Base-by-base conservation (phyloP, 1,140 invertebrate species). In the Bombus fervidus region DNA sequence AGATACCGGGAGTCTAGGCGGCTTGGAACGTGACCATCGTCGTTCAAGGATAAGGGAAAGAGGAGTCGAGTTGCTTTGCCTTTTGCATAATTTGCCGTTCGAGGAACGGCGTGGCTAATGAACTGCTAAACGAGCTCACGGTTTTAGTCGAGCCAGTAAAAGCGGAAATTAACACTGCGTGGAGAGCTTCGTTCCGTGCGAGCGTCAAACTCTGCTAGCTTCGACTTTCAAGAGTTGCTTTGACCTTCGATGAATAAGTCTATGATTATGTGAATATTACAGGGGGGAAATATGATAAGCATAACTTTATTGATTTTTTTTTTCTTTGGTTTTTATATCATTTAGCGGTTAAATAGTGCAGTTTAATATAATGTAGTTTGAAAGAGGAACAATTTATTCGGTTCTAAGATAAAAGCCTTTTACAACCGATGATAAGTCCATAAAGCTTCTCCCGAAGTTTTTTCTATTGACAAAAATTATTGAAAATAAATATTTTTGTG, bases 81-180 rank as follows among this genome's bases (percentile, higher is more conserved):
- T 89, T 89, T 87, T 86, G 80, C 81, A 85, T 91, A 83, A 88
- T 91, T 86, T 76, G 75, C 69, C 59, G 62, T 74, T 74, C 75
- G 81, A 81, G 81, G 68, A 87, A 89, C 77, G 86, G 83, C 80
- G 79, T 68, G 47, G 68, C 85, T 91, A 91, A 91, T 91, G 90
- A 91, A 91, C 90, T 81, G 90, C 87, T 91, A 89, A 91, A 91
- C 90, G 85, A 91, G 90, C 86, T 80, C 84, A 79, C 75, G 87
- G 76, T 85, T 75, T 57, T 68, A 87, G 88, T 57, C 72, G 88
- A 81, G 75, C 78, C 68, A 62, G 59, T 73, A 76, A 78, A 88
- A 86, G 73, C 87, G 87, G 87, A 86, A 89, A 89, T 89, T 89
- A 89, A 88, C 77, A 73, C 87, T 64, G 87, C 78, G 87, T 53